Base-by-base conservation (phyloP, 1,140 invertebrate species). In the Ceratitis capitata region DNA sequence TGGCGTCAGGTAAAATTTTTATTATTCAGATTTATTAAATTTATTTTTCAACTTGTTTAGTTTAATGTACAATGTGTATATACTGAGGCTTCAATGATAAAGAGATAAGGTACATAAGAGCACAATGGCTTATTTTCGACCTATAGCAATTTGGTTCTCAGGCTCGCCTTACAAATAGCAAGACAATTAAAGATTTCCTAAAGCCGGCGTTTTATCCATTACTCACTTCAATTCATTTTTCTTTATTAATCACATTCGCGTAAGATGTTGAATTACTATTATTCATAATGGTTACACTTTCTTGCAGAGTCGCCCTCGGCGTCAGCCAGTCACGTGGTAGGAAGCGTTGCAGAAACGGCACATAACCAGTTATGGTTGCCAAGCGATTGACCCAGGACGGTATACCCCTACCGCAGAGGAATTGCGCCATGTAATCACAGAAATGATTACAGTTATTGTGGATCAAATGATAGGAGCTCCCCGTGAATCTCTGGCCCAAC, bases 401-500 rank as follows among this genome's bases (percentile, higher is more conserved):
- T 87, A 99, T 98, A 86, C 98, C 96, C 92, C 96, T 95, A 14
- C 97, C 97, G 91, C 97, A 98, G 47, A 99, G 93, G 87, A 98
- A 97, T 93, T 98, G 95, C 87, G 96, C 96, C 86, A 99, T 94
- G 78, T 96, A 94, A 84, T 96, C 95, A 56, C 98, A 97, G 93
- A 99, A 99, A 91, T 99, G 98, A 92, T 99, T 99, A 92, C 98
- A 99, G 92, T 99, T 99, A 93, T 99, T 98, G 89, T 97, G 97
- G 94, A 99, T 98, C 45, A 99, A 93, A 92, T 99, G 98, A 91
- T 99, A 99, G 88, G 96, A 95, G 92, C 99, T 97, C 56, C 98
- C 98, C 87, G 97, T 94, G 92, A 98, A 99, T 90, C 99, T 97
- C 91, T 98, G 97, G n/a, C 98, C 98, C 85, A 99, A 91, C 92